Evolutionary conservation across 1,140 invertebrate species (phyloP), one percentile per base, ranked within the genome.

Genomic region (Zaprionus davidi): DNA sequence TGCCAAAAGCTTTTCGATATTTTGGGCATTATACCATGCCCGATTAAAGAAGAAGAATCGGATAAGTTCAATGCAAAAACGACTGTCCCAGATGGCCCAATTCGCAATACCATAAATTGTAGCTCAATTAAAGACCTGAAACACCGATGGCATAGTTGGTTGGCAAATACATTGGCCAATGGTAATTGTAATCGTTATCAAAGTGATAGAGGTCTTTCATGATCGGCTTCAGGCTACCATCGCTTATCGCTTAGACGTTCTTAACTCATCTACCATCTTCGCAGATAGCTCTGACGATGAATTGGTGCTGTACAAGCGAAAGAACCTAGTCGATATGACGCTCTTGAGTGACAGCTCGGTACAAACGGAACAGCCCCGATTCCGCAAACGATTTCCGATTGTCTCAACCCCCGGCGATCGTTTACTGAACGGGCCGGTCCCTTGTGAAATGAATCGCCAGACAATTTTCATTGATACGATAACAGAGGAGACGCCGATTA

Each of bases 211-310:
- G 31, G 9, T 17, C 6, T 41, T 9, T 31, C 28, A 31, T 7
- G 28, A 31, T 31, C 28, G 28, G 28, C 28, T 31, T 31, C 7
- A 7, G 28, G 28, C 28, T 31, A 31, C 2, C 2, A 31, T 7
- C 28, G 28, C 28, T 31, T 31, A 9, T 31, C 28, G 28, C 28
- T 31, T 31, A 31, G 28, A 31, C 28, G 28, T 31, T 34, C 38
- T 41, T 7, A 41, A n/a, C 15, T 15, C 5, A 41, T 41, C 6
- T 46, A 46, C 41, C 41, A 5, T 46, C n/a, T 46, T 31, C 58
- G n/a, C 69, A 90, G 86, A 90, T 46, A 69, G 44, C n/a, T 82
- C 86, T n/a, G 86, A 79, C 11, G 86, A 88, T 55, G 85, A 90
- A 4, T 53, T 74, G 5, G 72, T 68, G 2, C 55, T 85, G 38